phyloP scores from a whole-genome alignment of 2,888 invertebrate species.

The Hartigia nigra region DNA sequence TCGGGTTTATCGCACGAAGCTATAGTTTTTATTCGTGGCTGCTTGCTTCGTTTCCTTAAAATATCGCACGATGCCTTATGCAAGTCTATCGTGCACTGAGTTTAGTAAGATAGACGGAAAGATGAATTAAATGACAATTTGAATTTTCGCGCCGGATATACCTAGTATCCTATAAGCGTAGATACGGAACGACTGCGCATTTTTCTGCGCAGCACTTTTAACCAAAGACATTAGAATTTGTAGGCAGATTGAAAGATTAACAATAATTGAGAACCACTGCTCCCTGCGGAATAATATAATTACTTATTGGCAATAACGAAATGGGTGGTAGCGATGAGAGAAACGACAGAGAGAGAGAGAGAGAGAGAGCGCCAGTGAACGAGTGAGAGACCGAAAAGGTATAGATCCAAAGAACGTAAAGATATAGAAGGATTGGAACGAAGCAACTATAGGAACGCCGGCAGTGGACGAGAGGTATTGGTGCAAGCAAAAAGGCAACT shows the following conservation, averaged over 20 bases:
- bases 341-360: neutral
- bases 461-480: slow-evolving; percentile 35
- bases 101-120: neutral
- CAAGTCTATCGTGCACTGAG: neutral
- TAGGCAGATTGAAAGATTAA: neutral
- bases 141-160: neutral
- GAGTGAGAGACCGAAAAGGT: slow-evolving; percentile 21
- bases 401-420: slow-evolving; percentile 15
- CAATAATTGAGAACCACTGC: slow-evolving; percentile 20
- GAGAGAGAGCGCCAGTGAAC: slow-evolving; percentile 26
- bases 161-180: too few species aligned
- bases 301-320: slow-evolving; percentile 51
- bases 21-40: neutral
- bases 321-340: slow-evolving; percentile 27
- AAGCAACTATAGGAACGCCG: slow-evolving; percentile 20
- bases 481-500: slow-evolving; percentile 46
- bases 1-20: neutral
- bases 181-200: neutral
- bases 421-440: slow-evolving; percentile 13
- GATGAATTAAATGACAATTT: neutral
- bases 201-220: too few species aligned
- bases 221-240: neutral
- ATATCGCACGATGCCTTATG: too few species aligned
- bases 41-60: neutral
- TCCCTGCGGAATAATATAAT: slow-evolving; percentile 42